These are phyloP conservation scores for Eonycteris spelaea DNA, from an alignment of 2,113 vertebrate species.

Conservation along the genomic window DNA sequence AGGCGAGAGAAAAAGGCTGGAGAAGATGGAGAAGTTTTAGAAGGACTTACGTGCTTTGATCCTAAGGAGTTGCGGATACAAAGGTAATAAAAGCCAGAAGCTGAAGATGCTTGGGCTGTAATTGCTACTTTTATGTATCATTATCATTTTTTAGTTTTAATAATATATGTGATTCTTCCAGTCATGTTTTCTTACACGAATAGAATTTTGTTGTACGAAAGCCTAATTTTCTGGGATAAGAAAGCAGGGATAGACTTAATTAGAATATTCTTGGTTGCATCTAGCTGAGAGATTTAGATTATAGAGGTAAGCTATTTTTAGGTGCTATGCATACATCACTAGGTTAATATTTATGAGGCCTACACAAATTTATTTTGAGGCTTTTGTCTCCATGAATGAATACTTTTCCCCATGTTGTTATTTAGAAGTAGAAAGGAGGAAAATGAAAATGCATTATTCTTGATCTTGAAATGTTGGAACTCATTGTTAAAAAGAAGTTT, in stretches of 20 bases:
- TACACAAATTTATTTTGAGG: conserved; percentile 71
- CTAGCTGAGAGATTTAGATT: conserved; percentile 82
- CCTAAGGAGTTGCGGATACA: conserved; percentile 92
- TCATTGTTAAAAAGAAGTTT: conserved; percentile 33
- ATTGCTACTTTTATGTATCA: conserved; percentile 62
- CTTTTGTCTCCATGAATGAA: conserved; percentile 71
- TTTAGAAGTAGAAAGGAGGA: conserved; percentile 67
- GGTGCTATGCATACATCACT: conserved; percentile 17
- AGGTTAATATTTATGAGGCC: conserved; percentile 78
- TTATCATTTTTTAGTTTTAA: conserved; percentile 68
- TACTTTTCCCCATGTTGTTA: conserved; percentile 70
- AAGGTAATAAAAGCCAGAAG: conserved; percentile 85
- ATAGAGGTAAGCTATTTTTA: conserved; percentile 77
- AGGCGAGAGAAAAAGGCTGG: conserved; percentile 88
- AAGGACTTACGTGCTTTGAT: conserved; percentile 88
- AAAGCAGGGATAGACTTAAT: conserved; percentile 87
- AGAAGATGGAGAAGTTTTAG: conserved; percentile 88
- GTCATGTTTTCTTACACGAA: conserved; percentile 65
- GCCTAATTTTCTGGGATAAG: conserved; percentile 81
- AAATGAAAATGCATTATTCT: conserved; percentile 55
- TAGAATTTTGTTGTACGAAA: conserved; percentile 77
- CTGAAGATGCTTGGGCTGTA: conserved; percentile 69
- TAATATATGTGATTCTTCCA: conserved; percentile 67
- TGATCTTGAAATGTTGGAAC: conserved; percentile 63
- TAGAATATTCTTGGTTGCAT: conserved; percentile 84